A percentile compares a stretch with the other conserved stretches of the same genome.
These are phyloP conservation scores for Coelogynopora nodosa DNA, from an alignment of 2,888 invertebrate species.

Conservation along the genomic window DNA sequence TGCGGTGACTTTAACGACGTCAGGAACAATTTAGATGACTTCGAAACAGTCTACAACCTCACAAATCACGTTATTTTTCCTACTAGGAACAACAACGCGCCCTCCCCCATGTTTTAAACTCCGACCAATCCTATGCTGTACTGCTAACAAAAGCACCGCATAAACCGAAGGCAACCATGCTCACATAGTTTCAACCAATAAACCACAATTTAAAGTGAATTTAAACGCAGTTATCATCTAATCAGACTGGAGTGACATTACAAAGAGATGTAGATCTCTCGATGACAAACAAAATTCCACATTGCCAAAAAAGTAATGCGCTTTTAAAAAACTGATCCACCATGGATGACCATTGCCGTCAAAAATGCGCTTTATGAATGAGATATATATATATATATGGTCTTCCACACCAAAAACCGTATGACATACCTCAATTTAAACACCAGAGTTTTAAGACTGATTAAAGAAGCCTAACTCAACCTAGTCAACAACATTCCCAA, in stretches of 20 bases:
- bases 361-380: slow-evolving; percentile 11
- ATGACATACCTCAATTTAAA: slow-evolving; percentile 2
- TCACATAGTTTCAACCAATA: not conserved
- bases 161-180: not conserved
- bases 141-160: not conserved
- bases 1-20: too few relatives aligned
- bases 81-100: not conserved
- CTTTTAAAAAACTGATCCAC: not conserved
- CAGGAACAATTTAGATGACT: too few relatives aligned
- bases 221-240: slow-evolving; percentile 3
- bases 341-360: not conserved
- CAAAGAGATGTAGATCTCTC: too few relatives aligned
- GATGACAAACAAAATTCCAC: too few relatives aligned
- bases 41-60: not conserved
- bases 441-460: slow-evolving; percentile 4
- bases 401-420: not conserved
- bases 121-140: not conserved
- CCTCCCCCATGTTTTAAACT: not conserved
- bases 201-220: not conserved
- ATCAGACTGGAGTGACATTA: too few relatives aligned
- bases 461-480: slow-evolving; percentile 5
- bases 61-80: not conserved
- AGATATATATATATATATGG: too few relatives aligned
- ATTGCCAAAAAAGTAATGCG: not conserved
- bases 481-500: not conserved